These are phyloP conservation scores for Lordiphosa mommai DNA, from an alignment of 1,140 invertebrate genomes.

Conservation along the genomic window DNA sequence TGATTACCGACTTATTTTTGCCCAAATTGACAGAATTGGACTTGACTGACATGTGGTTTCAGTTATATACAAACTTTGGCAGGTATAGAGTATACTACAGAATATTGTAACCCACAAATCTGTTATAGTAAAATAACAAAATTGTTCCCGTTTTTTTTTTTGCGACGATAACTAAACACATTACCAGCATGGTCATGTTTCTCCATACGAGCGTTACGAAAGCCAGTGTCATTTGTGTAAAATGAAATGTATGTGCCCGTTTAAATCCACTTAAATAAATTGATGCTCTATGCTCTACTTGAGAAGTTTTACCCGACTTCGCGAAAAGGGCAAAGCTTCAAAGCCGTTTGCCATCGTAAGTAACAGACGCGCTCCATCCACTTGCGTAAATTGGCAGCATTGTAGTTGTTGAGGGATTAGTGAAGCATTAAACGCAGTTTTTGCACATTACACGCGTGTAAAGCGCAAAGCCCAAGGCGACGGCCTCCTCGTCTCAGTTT, in stretches of 20 bases:
- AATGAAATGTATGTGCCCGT: constrained; percentile 43
- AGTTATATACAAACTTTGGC: no score
- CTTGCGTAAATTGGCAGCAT: constrained; percentile 76
- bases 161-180: no score
- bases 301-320: constrained; percentile 29
- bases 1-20: no score
- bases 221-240: constrained; percentile 10
- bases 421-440: constrained; percentile 75
- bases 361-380: constrained; percentile 49
- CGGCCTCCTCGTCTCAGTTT: constrained; percentile 36
- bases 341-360: constrained; percentile 24
- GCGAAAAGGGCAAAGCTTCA: constrained; percentile 57
- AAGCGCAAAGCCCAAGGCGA: constrained; percentile 63
- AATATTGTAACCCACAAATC: no score
- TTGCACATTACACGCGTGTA: constrained; percentile 77
- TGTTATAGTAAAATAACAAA: no score
- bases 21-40: no score
- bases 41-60: no score
- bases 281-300: constrained; percentile 56
- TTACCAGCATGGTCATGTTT: constrained; percentile 1
- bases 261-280: constrained; percentile 73
- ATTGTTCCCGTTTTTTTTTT: no score
- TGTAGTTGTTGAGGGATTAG: constrained; percentile 77
- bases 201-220: constrained; percentile 7
- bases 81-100: no score